A percentile compares a stretch with the other conserved stretches of the same genome.
Conservation (phyloP, 1,140 invertebrate species). For the Procambarus clarkii region DNA sequence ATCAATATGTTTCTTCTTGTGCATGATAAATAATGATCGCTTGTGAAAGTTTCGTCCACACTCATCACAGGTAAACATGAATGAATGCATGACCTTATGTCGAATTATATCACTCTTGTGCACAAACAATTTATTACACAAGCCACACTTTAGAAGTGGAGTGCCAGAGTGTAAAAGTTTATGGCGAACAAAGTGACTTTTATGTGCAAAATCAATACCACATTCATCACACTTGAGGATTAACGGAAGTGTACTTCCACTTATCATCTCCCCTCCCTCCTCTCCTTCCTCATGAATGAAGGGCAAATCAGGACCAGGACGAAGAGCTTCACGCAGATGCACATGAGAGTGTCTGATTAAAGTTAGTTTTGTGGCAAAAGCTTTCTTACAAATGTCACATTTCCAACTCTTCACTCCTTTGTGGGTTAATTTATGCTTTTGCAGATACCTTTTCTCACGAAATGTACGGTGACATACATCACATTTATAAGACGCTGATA, state of each 20-base stretch:
- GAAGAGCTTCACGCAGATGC: conserved; percentile 68
- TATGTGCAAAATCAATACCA: conserved; percentile 82
- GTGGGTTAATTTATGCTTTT: conserved; percentile 71
- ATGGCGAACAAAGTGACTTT: conserved; percentile 82
- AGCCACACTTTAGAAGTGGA: conserved; percentile 74
- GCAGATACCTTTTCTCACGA: conserved; percentile 69
- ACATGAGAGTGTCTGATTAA: conserved; percentile 70
- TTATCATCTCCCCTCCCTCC: conserved; percentile 51
- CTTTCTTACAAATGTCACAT: conserved; percentile 73
- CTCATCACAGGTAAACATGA: conserved; percentile 94
- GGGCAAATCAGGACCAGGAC: conserved; percentile 56
- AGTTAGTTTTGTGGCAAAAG: conserved; percentile 70
- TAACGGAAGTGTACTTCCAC: conserved; percentile 61
- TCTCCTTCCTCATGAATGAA: conserved; percentile 58
- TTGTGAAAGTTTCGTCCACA: conserved; percentile 89
- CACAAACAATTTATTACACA: conserved; percentile 77
- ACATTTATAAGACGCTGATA: conserved; percentile 75
- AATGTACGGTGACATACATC: conserved; percentile 72
- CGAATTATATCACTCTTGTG: conserved; percentile 72
- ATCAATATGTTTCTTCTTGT: conserved; percentile 84
- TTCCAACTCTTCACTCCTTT: conserved; percentile 71
- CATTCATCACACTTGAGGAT: conserved; percentile 82
- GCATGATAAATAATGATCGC: conserved; percentile 68
- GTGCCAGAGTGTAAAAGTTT: conserved; percentile 80
- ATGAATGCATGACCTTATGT: conserved; percentile 72